A percentile compares a stretch with the other conserved stretches of the same genome.
Conservation (phyloP, 2,113 vertebrate species). For the Microcebus murinus region DNA sequence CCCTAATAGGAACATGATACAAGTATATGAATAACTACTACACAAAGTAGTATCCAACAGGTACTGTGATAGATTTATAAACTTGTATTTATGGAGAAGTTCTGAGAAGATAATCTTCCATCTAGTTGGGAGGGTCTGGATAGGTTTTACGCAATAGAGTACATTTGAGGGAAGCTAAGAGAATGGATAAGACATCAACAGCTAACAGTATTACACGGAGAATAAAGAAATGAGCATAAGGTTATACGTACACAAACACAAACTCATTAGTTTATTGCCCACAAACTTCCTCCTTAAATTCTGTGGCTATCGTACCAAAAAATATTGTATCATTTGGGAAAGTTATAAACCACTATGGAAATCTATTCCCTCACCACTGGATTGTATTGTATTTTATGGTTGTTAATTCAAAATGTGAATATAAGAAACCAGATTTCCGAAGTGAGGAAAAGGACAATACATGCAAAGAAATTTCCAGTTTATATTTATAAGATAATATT, state of each 20-base stretch:
- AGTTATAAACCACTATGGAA: conserved; percentile 24
- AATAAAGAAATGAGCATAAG: conserved; percentile 32
- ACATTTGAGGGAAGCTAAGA: background rate
- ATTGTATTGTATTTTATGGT: background rate
- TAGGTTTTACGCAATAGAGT: background rate
- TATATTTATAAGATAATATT: background rate
- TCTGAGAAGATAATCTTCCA: background rate
- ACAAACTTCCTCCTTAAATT: background rate
- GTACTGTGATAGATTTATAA: background rate
- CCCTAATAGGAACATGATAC: background rate
- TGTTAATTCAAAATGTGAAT: conserved; percentile 35
- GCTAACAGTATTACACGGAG: background rate
- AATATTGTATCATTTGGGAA: conserved; percentile 26
- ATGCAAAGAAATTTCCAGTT: conserved; percentile 1
- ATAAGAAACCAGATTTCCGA: conserved; percentile 23
- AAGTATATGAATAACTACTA: conserved; percentile 1
- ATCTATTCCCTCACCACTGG: background rate
- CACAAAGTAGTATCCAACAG: background rate
- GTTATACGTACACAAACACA: background rate
- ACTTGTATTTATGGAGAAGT: background rate
- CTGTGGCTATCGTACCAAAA: background rate
- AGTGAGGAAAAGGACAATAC: background rate
- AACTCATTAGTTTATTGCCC: background rate
- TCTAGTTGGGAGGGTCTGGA: background rate
- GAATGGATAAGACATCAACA: background rate